Percentiles rank a stretch among this genome's conserved stretches.
These are phyloP conservation scores for Apostichopus parvimensis DNA, from an alignment of 35 echinoderm and acorn worm genomes.

Conservation along the genomic window DNA sequence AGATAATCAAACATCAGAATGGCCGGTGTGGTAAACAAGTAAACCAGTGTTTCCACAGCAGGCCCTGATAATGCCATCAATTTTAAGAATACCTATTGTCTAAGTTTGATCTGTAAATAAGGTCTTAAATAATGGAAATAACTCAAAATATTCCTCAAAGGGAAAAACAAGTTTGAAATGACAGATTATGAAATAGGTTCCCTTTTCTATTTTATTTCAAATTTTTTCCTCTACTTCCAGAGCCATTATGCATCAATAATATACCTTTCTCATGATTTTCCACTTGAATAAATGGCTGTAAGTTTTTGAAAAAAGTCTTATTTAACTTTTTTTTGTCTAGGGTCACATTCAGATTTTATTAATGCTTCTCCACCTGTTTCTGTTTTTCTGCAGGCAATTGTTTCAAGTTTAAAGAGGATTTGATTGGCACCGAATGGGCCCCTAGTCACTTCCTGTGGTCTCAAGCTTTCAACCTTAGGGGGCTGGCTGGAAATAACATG, in stretches of 20 bases:
- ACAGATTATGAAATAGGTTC: not conserved
- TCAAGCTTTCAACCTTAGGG: constrained; percentile 7
- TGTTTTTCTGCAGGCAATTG: constrained; percentile 30
- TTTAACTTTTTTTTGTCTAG: not conserved
- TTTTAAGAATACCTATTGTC: not conserved
- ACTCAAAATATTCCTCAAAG: constrained; percentile 9
- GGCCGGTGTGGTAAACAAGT: not conserved
- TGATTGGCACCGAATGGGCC: constrained; percentile 19
- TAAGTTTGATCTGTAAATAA: not conserved
- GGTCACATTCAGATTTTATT: constrained; percentile 2
- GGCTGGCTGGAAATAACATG: not conserved
- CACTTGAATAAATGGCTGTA: constrained; percentile 14
- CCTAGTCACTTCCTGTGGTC: constrained; percentile 38
- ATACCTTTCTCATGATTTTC: not conserved
- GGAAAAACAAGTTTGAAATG: not conserved
- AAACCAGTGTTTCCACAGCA: not conserved
- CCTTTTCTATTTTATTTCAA: not conserved
- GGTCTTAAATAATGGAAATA: not conserved
- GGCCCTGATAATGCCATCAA: not conserved
- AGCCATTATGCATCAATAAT: not conserved
- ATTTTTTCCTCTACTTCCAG: not conserved
- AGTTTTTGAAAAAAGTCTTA: not conserved
- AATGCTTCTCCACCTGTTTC: constrained; percentile 38
- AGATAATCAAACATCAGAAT: not conserved
- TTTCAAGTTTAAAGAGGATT: not conserved